phyloP scores from a whole-genome alignment of 1,140 invertebrate genomes.

The Caenorhabditis tropicalis region DNA sequence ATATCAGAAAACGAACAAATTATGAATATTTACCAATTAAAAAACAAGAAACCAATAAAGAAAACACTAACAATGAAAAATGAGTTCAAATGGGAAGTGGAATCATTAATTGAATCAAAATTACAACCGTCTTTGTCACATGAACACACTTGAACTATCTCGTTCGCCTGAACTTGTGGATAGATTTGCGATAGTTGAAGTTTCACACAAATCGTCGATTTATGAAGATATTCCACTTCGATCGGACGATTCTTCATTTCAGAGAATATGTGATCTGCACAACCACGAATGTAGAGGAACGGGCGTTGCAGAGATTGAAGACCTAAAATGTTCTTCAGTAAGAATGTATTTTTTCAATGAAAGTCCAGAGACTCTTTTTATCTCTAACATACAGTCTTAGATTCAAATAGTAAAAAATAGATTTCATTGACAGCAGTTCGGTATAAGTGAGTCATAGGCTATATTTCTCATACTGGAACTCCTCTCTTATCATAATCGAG shows the following conservation, averaged over 20 bases:
- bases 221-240: constrained; percentile 54
- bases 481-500: no score
- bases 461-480: no score
- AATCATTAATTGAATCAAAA: constrained; percentile 33
- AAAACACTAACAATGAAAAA: constrained; percentile 16
- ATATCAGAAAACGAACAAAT: no score
- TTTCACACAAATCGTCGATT: constrained; percentile 42
- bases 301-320: constrained; percentile 46
- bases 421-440: no score
- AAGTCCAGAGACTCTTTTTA: no score
- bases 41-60: neutral
- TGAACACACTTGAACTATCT: constrained; percentile 53
- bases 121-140: constrained; percentile 54
- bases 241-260: constrained; percentile 47
- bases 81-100: neutral
- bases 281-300: constrained; percentile 52
- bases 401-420: no score
- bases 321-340: neutral
- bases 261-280: constrained; percentile 54
- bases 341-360: neutral
- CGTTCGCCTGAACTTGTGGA: constrained; percentile 49
- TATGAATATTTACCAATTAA: no score
- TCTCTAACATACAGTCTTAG: no score
- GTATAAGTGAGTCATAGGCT: no score
- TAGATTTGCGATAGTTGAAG: constrained; percentile 54